These are phyloP conservation scores for Brienomyrus brachyistius DNA, from an alignment of 2,113 vertebrate genomes.

Conservation along the genomic window DNA sequence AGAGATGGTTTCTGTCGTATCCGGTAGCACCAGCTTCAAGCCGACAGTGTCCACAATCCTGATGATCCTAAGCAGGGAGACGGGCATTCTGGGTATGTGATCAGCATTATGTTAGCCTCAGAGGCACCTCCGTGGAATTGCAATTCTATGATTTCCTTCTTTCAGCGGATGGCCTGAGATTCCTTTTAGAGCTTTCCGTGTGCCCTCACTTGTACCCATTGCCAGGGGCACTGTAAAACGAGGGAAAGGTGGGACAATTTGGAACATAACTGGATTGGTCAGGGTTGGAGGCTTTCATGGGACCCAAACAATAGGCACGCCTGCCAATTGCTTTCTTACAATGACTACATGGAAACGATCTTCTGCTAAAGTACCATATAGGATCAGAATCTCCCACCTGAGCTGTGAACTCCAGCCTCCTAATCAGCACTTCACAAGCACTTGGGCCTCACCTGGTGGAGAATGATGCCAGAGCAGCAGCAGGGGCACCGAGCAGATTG, in stretches of 20 bases:
- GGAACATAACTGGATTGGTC: not conserved
- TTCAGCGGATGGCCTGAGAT: not conserved
- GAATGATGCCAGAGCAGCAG: constrained; percentile 49
- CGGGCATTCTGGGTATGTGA: not conserved
- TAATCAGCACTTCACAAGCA: not conserved
- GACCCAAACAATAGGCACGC: not conserved
- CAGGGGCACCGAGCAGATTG: constrained; percentile 61
- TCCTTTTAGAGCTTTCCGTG: not conserved
- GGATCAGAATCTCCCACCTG: not conserved
- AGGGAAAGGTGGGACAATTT: not conserved
- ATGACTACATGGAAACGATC: not conserved
- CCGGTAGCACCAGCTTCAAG: constrained; percentile 65
- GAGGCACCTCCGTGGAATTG: not conserved
- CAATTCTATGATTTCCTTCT: not conserved
- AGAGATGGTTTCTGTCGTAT: constrained; percentile 48
- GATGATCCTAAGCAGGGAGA: constrained; percentile 65
- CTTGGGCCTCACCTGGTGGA: constrained; percentile 65
- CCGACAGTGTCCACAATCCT: constrained; percentile 71
- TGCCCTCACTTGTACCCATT: not conserved
- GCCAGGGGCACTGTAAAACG: not conserved
- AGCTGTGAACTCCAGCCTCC: not conserved
- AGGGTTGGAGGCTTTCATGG: not conserved
- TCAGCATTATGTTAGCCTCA: not conserved
- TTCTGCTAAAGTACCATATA: not conserved
- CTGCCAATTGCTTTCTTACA: not conserved